Percentiles rank a stretch among this genome's conserved stretches.
Evolutionary conservation across 92 coral and sea anemone genomes (phyloP).

Genomic region (Zoanthus sansibaricus): DNA sequence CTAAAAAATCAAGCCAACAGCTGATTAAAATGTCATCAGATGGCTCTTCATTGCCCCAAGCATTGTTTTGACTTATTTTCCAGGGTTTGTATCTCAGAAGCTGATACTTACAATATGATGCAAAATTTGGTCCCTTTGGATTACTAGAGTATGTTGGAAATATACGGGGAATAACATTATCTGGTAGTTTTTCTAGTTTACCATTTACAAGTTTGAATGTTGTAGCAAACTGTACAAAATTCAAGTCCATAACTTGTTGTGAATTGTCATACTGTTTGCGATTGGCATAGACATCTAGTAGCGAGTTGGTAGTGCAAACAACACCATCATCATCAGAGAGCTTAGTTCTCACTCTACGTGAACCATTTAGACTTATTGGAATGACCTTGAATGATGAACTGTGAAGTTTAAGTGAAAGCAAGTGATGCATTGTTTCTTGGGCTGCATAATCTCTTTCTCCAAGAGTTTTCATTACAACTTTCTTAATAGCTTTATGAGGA

Average conservation of each 20-base stretch:
- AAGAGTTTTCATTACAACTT: conserved; percentile 65
- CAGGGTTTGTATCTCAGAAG: conserved; percentile 61
- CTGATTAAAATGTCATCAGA: conserved; percentile 32
- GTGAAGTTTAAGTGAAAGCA: conserved; percentile 63
- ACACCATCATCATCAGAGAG: background rate
- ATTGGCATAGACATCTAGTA: background rate
- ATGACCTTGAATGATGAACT: conserved; percentile 72
- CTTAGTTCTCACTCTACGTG: conserved; percentile 52
- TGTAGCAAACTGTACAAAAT: conserved; percentile 61
- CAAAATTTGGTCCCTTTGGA: conserved; percentile 51
- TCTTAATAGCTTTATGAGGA: conserved; percentile 64
- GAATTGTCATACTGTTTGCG: background rate
- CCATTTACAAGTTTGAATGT: conserved; percentile 48
- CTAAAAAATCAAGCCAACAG: conserved; percentile 22
- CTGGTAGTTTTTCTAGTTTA: conserved; percentile 39
- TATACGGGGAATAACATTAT: conserved; percentile 47
- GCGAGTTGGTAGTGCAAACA: conserved; percentile 40
- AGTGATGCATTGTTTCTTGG: conserved; percentile 73
- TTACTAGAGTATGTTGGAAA: conserved; percentile 65
- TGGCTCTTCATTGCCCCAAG: conserved; percentile 52
- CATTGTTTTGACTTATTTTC: conserved; percentile 43
- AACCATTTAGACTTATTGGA: conserved; percentile 73
- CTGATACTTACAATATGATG: conserved; percentile 63
- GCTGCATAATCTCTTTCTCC: conserved; percentile 74
- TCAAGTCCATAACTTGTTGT: background rate